phyloP scores from a whole-genome alignment of 1,140 invertebrate genomes.

The Melanaphis sacchari region DNA sequence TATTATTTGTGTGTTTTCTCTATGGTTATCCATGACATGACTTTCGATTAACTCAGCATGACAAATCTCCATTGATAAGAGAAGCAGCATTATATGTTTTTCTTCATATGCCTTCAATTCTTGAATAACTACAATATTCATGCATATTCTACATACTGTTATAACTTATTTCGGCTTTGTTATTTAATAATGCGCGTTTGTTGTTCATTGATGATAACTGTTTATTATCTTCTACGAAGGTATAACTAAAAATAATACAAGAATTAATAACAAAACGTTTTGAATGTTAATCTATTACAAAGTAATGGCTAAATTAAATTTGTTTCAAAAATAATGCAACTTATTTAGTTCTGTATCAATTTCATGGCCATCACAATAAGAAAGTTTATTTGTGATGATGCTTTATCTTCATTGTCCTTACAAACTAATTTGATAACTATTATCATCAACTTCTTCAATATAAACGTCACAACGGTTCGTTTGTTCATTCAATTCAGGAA shows the following conservation, averaged over 20 bases:
- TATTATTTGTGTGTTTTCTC: slow-evolving; percentile 50
- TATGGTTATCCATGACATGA: slow-evolving; percentile 49
- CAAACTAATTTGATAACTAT: slow-evolving; percentile 4
- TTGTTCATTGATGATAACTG: background rate
- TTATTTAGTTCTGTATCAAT: slow-evolving; percentile 14
- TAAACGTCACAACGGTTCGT: background rate
- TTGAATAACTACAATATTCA: slow-evolving; percentile 44
- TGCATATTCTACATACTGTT: slow-evolving; percentile 43
- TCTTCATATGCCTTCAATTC: slow-evolving; percentile 50
- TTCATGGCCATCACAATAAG: background rate
- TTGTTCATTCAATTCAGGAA: slow-evolving; percentile 9
- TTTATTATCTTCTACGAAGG: slow-evolving; percentile 20
- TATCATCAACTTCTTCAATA: background rate
- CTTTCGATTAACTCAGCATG: slow-evolving; percentile 39
- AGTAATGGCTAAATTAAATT: background rate
- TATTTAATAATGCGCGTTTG: background rate
- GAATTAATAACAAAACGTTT: background rate
- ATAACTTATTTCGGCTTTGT: slow-evolving; percentile 35
- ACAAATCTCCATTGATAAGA: slow-evolving; percentile 46
- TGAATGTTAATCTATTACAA: background rate
- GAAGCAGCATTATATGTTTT: slow-evolving; percentile 54
- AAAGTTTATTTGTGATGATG: background rate
- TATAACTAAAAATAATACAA: background rate
- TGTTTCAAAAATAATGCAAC: background rate
- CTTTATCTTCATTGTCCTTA: background rate